A percentile compares a stretch with the other conserved stretches of the same genome.
These are phyloP conservation scores for Agrochola lychnidis DNA, from an alignment of 2,888 invertebrate species.

Conservation along the genomic window DNA sequence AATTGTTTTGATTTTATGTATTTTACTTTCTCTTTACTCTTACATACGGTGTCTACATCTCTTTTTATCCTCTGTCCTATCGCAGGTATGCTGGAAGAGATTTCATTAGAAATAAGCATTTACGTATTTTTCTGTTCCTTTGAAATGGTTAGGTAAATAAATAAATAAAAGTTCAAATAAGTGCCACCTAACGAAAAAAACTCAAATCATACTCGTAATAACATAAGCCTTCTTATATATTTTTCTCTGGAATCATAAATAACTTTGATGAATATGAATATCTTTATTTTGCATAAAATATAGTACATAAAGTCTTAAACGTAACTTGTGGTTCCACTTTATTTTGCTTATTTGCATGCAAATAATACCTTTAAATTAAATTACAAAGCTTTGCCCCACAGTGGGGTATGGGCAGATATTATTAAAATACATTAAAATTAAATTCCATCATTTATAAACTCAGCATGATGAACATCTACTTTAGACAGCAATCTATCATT, in stretches of 20 bases:
- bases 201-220: background rate
- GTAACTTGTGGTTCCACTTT: background rate
- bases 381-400: background rate
- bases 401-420: background rate
- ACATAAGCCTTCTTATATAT: background rate
- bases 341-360: background rate
- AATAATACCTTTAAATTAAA: background rate
- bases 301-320: no score
- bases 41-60: no score
- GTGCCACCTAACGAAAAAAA: background rate
- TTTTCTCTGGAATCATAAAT: background rate
- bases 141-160: no score
- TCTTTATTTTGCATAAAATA: background rate
- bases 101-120: no score
- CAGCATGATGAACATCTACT: no score
- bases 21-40: no score
- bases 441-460: no score
- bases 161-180: background rate
- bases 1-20: no score
- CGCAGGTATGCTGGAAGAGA: no score
- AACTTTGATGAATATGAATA: background rate
- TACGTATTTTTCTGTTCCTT: no score
- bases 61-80: no score
- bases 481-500: no score
- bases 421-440: background rate